phyloP scores from a whole-genome alignment of 2,888 invertebrate genomes.

The Lithophane socia region DNA sequence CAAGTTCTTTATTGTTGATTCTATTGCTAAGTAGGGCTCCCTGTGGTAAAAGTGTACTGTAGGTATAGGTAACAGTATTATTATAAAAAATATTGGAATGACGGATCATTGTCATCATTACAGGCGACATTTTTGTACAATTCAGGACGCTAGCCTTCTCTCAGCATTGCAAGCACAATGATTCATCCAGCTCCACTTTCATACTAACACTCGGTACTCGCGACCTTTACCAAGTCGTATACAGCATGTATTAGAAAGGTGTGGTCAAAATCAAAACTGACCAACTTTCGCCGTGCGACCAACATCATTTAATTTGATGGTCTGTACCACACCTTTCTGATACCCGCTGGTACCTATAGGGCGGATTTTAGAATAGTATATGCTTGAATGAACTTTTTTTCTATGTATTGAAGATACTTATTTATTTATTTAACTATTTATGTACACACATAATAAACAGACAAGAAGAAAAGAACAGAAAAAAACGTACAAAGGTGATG shows the following conservation, averaged over 20 bases:
- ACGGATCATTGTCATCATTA: neutral
- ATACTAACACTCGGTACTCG: neutral
- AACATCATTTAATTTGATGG: no score
- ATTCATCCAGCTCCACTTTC: neutral
- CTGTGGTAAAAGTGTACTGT: conserved; percentile 73
- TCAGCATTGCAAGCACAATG: neutral
- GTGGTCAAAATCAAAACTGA: neutral
- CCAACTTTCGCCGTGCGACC: no score
- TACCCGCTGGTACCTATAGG: neutral
- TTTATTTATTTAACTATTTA: no score
- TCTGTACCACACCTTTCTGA: neutral
- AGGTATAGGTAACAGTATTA: neutral
- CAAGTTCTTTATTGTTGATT: conserved; percentile 96
- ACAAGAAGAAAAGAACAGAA: no score
- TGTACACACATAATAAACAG: no score
- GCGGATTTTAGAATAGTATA: neutral
- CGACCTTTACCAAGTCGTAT: neutral
- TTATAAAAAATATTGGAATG: neutral
- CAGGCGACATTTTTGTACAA: neutral
- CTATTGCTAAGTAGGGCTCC: conserved; percentile 95
- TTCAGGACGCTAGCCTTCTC: neutral
- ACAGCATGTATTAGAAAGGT: neutral
- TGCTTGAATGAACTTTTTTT: no score
- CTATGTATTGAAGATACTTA: neutral
- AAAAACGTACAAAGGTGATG: no score